These are phyloP conservation scores for Nematopogon swammerdamellus DNA, from an alignment of 2,888 invertebrate species.

Conservation along the genomic window DNA sequence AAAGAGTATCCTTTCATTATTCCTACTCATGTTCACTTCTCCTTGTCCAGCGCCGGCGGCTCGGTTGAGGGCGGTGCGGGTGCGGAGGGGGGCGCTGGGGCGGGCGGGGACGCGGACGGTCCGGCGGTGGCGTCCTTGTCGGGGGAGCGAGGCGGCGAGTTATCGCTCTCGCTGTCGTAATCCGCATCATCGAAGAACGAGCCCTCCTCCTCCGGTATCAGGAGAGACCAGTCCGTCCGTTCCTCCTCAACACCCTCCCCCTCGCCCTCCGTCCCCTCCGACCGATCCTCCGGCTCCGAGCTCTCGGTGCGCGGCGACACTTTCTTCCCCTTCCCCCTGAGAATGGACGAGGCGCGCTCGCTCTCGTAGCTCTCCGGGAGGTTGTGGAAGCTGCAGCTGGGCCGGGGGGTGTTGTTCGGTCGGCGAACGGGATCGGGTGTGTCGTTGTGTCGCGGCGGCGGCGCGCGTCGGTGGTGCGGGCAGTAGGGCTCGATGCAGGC, in stretches of 20 bases:
- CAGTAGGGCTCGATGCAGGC: neutral
- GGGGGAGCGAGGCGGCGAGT: neutral
- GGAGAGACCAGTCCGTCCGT: neutral
- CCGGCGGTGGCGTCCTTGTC: no score
- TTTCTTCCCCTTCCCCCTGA: neutral
- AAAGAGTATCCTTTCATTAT: no score
- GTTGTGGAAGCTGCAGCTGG: slow-evolving; percentile 19
- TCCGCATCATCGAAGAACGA: neutral
- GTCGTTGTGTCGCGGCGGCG: neutral
- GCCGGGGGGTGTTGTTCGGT: neutral
- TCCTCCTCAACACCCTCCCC: neutral
- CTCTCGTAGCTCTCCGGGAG: slow-evolving; percentile 23
- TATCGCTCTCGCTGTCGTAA: neutral
- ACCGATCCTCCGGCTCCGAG: neutral
- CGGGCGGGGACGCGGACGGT: no score
- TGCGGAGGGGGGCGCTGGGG: no score
- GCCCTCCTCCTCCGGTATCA: neutral
- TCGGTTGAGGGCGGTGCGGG: no score
- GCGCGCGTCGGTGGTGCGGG: neutral
- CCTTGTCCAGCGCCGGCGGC: no score
- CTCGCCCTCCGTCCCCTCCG: neutral
- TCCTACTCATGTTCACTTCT: no score
- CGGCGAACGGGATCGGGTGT: slow-evolving; percentile 1
- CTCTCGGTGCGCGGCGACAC: neutral
- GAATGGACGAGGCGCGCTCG: slow-evolving; percentile 6